Evolutionary conservation across 2,113 vertebrate genomes (phyloP), one percentile per base, ranked within the genome.

Genomic region (Uria lomvia): DNA sequence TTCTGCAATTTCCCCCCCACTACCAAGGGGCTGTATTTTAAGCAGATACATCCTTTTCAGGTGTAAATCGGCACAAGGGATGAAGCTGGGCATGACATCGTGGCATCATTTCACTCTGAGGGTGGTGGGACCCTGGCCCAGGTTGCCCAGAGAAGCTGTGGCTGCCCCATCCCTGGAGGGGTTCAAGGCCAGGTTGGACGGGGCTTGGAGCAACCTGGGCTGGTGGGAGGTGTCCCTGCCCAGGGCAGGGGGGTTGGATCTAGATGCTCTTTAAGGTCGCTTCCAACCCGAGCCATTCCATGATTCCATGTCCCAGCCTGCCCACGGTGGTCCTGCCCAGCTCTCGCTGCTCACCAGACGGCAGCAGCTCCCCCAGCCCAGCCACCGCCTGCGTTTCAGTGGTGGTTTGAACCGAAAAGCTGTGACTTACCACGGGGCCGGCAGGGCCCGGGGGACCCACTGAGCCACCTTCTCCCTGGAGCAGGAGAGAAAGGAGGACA

Each of bases 391-490:
- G 23, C 0, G 0, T 12, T 38, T 38, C 17, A 55, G 40, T 5
- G 2, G 26, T 0, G 0, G 10, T 12, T 38, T 45, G 52, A 11
- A 23, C 12, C 3, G 1, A 71, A 73, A 21, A 29, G 36, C n/a
- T 17, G 26, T 12, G 60, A 96, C 98, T 98, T 95, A 99, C 99
- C 96, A n/a, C 32, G 12, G 93, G 94, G 24, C 99, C 99, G 1
- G 95, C 90, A 66, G 95, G 96, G 80, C 99, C 99, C 0, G 96
- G 96, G 14, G 88, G n/a, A 11, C 99, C 99, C 29, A 95, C 96
- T 16, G 97, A 93, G 42, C 99, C 99, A 34, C 66, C 94, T 68
- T 99, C 98, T 42, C 99, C 99, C 99, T 99, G 92, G 24, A 94
- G 53, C 43, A 92, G 47, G 15, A 91, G 23, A 70, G 38, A 80